Conservation (phyloP, 2,113 vertebrate species). For the Cebidichthys violaceus region DNA sequence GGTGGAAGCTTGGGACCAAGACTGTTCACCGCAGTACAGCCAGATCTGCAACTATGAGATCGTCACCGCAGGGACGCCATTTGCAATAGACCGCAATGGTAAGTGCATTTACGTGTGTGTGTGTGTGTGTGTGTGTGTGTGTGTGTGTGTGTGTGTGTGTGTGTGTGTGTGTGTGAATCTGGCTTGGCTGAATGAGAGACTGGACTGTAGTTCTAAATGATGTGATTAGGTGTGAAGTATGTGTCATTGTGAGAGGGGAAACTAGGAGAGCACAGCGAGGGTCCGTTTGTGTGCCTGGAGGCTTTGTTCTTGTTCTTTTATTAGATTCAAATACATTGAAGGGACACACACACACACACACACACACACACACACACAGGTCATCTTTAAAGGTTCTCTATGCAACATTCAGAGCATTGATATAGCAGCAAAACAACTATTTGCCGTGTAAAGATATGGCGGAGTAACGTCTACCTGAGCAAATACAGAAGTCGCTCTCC, state of each 20-base stretch:
- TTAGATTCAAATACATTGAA: constrained; percentile 4
- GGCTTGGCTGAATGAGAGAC: background rate
- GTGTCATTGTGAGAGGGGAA: background rate
- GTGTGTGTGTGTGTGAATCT: constrained; percentile 3
- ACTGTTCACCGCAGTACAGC: constrained; percentile 97
- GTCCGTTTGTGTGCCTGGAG: background rate
- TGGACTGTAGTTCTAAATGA: background rate
- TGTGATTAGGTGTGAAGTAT: constrained; percentile 22
- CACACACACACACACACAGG: background rate
- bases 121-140: too few relatives aligned
- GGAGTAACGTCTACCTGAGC: background rate
- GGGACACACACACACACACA: background rate
- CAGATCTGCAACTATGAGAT: constrained; percentile 99
- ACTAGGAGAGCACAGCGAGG: background rate
- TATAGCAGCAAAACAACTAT: background rate
- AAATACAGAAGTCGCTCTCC: background rate
- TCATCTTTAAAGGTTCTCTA: background rate
- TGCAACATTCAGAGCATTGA: background rate
- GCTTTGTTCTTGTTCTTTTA: background rate
- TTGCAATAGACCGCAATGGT: constrained; percentile 98
- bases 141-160: too few relatives aligned
- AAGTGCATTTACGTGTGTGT: too few relatives aligned
- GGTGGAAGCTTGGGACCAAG: constrained; percentile 95
- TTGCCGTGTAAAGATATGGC: background rate
- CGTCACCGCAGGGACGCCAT: constrained; percentile 91